Evolutionary conservation across 30 jellyfish, hydroid and myxozoan species (phyloP).

Genomic region (Chironex yamaguchii): DNA sequence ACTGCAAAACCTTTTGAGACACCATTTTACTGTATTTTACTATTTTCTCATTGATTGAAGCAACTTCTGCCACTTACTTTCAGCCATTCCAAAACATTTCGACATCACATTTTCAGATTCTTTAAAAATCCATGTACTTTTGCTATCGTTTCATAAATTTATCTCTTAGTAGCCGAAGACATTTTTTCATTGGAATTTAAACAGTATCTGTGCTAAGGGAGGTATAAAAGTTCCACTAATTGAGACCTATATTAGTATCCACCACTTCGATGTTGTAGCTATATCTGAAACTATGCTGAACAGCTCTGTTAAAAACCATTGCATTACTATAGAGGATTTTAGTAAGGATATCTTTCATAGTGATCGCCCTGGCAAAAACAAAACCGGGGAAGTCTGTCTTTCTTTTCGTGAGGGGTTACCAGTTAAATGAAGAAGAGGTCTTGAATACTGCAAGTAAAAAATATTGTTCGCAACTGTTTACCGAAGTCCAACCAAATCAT

Average conservation of each 20-base stretch:
- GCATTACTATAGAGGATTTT: slow-evolving; percentile 32
- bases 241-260: slow-evolving; percentile 47
- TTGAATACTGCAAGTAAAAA: slow-evolving; percentile 22
- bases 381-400: slow-evolving; percentile 8
- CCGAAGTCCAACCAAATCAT: slow-evolving; percentile 44
- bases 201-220: slow-evolving; percentile 60
- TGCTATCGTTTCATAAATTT: too few species aligned
- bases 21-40: too few species aligned
- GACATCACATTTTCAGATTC: too few species aligned
- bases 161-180: too few species aligned
- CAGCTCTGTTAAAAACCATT: slow-evolving; percentile 27
- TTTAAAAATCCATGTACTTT: too few species aligned
- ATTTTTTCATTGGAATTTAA: slow-evolving; percentile 59
- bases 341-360: slow-evolving; percentile 56
- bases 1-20: too few species aligned
- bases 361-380: slow-evolving; percentile 46
- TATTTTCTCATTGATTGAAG: too few species aligned
- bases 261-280: slow-evolving; percentile 47
- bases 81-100: too few species aligned
- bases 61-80: too few species aligned
- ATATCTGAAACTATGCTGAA: slow-evolving; percentile 48
- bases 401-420: slow-evolving; percentile 59
- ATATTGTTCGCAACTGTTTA: slow-evolving; percentile 19
- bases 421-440: slow-evolving; percentile 48
- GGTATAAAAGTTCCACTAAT: slow-evolving; percentile 25